Percentiles rank a stretch among this genome's conserved stretches.
phyloP scores from a whole-genome alignment of 1,140 invertebrate genomes.

The Aphelenchoides fujianensis region DNA sequence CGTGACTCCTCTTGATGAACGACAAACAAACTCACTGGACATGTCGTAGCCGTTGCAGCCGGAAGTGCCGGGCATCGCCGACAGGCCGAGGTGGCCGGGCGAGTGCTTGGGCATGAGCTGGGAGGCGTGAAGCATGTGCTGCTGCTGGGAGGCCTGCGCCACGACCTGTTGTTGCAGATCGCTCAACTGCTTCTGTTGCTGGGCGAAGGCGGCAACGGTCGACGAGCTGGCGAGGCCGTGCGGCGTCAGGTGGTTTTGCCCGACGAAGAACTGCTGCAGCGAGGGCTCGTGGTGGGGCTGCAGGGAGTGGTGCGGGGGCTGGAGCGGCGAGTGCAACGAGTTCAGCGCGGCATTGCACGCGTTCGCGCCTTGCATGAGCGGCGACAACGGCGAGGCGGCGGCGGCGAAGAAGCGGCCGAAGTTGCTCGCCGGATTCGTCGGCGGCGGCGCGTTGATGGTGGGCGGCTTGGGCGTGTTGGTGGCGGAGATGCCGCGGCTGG shows the following conservation, averaged over 20 bases:
- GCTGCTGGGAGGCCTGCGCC: constrained; percentile 2
- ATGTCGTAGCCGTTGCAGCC: neutral
- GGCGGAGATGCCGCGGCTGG: constrained; percentile 2
- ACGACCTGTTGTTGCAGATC: constrained; percentile 14
- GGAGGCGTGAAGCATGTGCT: constrained; percentile 2
- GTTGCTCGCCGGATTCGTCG: constrained; percentile 5
- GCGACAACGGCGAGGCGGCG: constrained; percentile 14
- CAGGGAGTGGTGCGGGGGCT: constrained; percentile 18
- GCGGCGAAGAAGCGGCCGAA: constrained; percentile 5
- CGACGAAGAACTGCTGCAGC: constrained; percentile 12
- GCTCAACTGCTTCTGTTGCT: constrained; percentile 1
- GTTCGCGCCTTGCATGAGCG: constrained; percentile 10
- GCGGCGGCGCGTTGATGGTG: neutral
- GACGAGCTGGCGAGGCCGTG: neutral
- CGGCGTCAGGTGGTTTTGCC: neutral
- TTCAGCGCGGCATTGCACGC: neutral
- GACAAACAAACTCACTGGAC: too few relatives aligned
- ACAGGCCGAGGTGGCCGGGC: neutral
- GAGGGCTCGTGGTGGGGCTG: constrained; percentile 17
- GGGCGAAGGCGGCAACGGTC: neutral
- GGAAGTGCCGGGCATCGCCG: constrained; percentile 8
- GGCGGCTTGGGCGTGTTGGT: constrained; percentile 1
- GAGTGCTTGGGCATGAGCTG: constrained; percentile 9
- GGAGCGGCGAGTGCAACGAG: constrained; percentile 13
- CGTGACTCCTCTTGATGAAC: too few relatives aligned